phyloP scores from a whole-genome alignment of 2,888 invertebrate species.

The Cerastoderma edule region DNA sequence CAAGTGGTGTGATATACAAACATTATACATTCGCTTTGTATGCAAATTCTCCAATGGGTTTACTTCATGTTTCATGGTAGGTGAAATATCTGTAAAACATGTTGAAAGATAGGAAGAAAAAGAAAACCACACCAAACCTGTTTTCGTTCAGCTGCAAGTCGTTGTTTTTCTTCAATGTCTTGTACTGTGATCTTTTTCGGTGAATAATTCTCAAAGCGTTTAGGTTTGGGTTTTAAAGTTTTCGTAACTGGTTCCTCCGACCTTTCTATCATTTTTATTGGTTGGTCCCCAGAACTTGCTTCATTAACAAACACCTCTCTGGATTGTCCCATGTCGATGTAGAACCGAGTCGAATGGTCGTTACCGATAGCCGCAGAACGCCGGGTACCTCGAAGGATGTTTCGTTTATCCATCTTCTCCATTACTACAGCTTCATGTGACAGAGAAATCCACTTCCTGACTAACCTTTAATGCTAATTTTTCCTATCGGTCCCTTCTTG shows the following conservation, averaged over 20 bases:
- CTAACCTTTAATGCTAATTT: too few species aligned
- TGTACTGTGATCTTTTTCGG: conserved; percentile 21
- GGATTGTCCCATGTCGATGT: neutral
- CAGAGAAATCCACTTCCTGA: too few species aligned
- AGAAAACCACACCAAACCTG: conserved; percentile 8
- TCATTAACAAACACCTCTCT: neutral
- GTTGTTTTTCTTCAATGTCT: conserved; percentile 19
- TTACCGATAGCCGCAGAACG: conserved; percentile 15
- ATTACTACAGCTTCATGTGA: neutral
- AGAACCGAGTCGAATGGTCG: conserved; percentile 6
- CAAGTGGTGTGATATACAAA: neutral
- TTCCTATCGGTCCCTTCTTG: too few species aligned
- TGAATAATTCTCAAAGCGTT: conserved; percentile 24
- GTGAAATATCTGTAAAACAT: neutral
- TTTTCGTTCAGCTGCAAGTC: conserved; percentile 26
- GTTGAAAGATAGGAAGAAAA: neutral
- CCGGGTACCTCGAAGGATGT: neutral
- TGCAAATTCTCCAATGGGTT: neutral
- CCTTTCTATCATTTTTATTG: neutral
- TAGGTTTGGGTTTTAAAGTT: conserved; percentile 8
- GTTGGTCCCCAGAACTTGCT: neutral
- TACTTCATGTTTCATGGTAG: neutral
- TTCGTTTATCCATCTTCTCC: neutral
- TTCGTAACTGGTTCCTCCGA: neutral
- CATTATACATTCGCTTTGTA: neutral